Conservation (phyloP, 1,140 invertebrate species). For the Argopecten irradians region DNA sequence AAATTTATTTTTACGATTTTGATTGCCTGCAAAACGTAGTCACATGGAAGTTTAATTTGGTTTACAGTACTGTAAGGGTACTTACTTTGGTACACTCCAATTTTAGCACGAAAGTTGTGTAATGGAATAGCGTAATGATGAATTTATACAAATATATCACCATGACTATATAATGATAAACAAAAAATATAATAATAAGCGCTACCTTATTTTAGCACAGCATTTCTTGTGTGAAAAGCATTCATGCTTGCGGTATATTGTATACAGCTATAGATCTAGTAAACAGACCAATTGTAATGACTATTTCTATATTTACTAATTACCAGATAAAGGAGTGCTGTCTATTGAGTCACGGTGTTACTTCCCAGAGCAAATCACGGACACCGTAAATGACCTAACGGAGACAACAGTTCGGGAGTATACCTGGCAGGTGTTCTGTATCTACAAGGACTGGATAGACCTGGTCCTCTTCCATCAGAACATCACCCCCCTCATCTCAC, state of each 20-base stretch:
- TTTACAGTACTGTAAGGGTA: too few species aligned
- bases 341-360: constrained; percentile 64
- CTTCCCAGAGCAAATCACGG: constrained; percentile 50
- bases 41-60: too few species aligned
- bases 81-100: too few species aligned
- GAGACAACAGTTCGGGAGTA: constrained; percentile 61
- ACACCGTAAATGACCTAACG: constrained; percentile 29
- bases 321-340: constrained; percentile 48
- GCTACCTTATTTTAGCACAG: too few species aligned
- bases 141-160: too few species aligned
- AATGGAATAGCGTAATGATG: too few species aligned
- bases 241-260: neutral
- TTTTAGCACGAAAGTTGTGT: too few species aligned
- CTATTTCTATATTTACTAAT: constrained; percentile 22
- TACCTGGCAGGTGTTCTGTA: constrained; percentile 65
- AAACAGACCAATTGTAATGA: neutral
- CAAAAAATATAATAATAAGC: too few species aligned
- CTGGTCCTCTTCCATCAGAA: constrained; percentile 53
- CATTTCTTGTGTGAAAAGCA: too few species aligned
- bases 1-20: too few species aligned
- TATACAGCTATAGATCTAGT: neutral
- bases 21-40: too few species aligned
- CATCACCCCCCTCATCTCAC: constrained; percentile 47
- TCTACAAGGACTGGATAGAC: constrained; percentile 67
- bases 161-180: too few species aligned